Conservation (phyloP, 2,888 invertebrate species). For the Tetramorium bicarinatum region DNA sequence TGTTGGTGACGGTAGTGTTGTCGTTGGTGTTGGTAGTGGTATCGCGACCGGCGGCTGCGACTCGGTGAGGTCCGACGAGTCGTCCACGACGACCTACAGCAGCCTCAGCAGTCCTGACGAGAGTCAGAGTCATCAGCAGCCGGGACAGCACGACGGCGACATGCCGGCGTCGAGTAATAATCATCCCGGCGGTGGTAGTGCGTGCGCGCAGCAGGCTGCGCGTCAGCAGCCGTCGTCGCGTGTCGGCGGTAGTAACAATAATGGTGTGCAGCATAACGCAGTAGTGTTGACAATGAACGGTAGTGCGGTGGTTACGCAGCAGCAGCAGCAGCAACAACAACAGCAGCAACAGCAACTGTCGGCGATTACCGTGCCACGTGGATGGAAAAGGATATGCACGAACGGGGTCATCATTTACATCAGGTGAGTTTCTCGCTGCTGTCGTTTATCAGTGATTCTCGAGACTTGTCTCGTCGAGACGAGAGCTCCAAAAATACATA, state of each 20-base stretch:
- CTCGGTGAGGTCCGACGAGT: constrained; percentile 89
- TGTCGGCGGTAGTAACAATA: constrained; percentile 81
- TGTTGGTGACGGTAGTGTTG: constrained; percentile 57
- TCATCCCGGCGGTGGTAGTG: constrained; percentile 84
- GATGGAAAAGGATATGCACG: constrained; percentile 92
- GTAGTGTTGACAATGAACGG: constrained; percentile 77
- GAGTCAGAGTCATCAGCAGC: constrained; percentile 80
- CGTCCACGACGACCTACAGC: constrained; percentile 86
- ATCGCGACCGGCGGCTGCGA: constrained; percentile 84
- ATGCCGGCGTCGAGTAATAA: constrained; percentile 61
- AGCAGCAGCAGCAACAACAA: constrained; percentile 78
- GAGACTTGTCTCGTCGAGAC: not conserved
- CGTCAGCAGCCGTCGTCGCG: constrained; percentile 75
- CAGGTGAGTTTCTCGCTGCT: constrained; percentile 88
- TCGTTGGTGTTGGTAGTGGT: constrained; percentile 58
- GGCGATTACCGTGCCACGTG: constrained; percentile 90
- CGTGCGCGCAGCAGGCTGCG: constrained; percentile 84
- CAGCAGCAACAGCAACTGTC: constrained; percentile 72
- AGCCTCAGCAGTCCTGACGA: constrained; percentile 87
- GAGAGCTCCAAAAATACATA: too few relatives aligned
- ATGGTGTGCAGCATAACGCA: constrained; percentile 79
- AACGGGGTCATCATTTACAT: constrained; percentile 92
- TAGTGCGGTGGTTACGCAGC: constrained; percentile 75
- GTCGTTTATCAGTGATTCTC: not conserved
- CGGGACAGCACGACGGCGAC: constrained; percentile 72